Base-by-base conservation (phyloP, 2,797 vertebrate genomes). In the Tokudaia tokunoshimensis region DNA sequence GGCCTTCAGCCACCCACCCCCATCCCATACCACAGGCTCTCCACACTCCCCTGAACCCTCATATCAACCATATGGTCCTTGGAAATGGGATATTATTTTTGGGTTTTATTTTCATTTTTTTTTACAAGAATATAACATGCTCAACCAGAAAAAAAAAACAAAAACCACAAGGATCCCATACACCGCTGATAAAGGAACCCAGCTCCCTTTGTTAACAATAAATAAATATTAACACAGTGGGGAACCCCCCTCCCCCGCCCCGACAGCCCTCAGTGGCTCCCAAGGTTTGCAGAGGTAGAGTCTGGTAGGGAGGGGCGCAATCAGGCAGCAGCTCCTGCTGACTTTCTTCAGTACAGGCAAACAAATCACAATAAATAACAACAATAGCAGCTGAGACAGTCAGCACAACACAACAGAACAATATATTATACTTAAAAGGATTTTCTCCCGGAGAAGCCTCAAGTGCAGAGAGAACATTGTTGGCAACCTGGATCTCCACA, bases 161-260 rank as follows among this genome's bases (percentile, higher is more conserved):
- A 52, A 52, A 12, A 52, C 10, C 11, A 52, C 7, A 9, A 97
- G 97, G 75, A 65, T 92, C 0, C 75, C 88, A 93, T 91, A 96
- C 65, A 11, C 95, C 6, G 0, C 97, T 96, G 74, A 72, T 92
- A 92, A 94, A 94, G 20, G 0, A 97, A 98, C 96, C 80, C 96
- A 96, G 96, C 96, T 98, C 98, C 98, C 97, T 97, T 97, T 97
- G 95, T 98, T 86, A 97, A 97, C 96, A 98, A 98, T 97, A 98
- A 98, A 98, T 96, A 98, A 98, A 98, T 98, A 98, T 96, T 86
- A 91, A 97, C 98, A 93, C 72, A 94, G 89, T 47, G 96, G 95
- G 90, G 94, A 91, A 52, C 76, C 91, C 59, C 78, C 78, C 24
- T 3, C 9, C 61, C 61, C 24, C 20, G 1, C 65, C 31, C 93